phyloP scores from a whole-genome alignment of 2,888 invertebrate genomes.

The Pemphredon lugubris region DNA sequence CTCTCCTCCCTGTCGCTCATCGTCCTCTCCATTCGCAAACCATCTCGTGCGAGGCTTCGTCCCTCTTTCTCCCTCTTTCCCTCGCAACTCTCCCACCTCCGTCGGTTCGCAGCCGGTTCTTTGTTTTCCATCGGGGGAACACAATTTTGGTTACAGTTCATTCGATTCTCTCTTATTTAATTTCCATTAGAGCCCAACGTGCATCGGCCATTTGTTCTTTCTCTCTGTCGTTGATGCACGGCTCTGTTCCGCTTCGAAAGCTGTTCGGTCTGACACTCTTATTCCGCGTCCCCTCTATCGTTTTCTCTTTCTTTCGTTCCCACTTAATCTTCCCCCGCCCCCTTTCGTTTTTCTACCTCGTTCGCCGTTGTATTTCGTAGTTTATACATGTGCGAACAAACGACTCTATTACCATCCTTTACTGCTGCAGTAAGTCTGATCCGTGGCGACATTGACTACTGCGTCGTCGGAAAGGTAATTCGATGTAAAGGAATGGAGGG shows the following conservation, averaged over 20 bases:
- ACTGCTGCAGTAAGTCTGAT: conserved; percentile 1
- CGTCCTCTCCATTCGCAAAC: conserved; percentile 26
- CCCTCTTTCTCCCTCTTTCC: conserved; percentile 38
- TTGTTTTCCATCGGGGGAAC: conserved; percentile 74
- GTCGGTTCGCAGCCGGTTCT: conserved; percentile 53
- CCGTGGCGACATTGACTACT: conserved; percentile 29
- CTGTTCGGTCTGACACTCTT: conserved; percentile 3
- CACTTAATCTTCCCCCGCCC: neutral
- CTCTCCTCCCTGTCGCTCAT: conserved; percentile 27
- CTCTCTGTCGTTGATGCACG: conserved; percentile 28
- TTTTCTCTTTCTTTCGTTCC: neutral
- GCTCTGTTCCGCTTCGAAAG: conserved; percentile 11
- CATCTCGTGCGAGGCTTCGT: conserved; percentile 36
- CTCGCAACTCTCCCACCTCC: too few relatives aligned
- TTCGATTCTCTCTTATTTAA: conserved; percentile 74
- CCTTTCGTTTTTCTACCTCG: neutral
- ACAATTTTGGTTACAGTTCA: conserved; percentile 77
- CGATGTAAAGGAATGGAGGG: neutral
- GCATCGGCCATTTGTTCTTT: conserved; percentile 31
- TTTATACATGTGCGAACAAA: conserved; percentile 33
- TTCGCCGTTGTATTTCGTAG: conserved; percentile 5
- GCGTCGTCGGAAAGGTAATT: conserved; percentile 5
- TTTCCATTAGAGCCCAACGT: conserved; percentile 63
- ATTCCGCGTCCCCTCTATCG: neutral
- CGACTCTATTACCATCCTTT: conserved; percentile 36